These are phyloP conservation scores for Argyrosomus japonicus DNA, from an alignment of 2,113 vertebrate species.

Conservation along the genomic window DNA sequence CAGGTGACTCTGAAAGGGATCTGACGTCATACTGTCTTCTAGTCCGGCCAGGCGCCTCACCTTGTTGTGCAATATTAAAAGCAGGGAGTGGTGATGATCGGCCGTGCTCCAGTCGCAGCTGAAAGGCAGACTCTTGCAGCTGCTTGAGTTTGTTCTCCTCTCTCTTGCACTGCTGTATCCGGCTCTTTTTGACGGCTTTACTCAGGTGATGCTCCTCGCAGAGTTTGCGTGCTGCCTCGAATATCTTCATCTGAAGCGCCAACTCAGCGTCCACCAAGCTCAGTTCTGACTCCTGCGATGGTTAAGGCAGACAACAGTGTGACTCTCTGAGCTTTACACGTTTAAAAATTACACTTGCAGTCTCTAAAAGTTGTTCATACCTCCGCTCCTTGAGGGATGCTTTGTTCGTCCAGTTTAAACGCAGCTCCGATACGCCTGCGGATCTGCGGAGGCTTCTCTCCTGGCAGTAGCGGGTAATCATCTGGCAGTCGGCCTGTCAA, in stretches of 20 bases:
- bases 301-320: background rate
- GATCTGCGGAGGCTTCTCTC: conserved; percentile 89
- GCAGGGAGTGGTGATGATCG: conserved; percentile 79
- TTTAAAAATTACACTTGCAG: background rate
- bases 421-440: conserved; percentile 89
- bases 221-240: conserved; percentile 86
- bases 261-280: conserved; percentile 86
- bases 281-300: conserved; percentile 85
- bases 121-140: conserved; percentile 85
- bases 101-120: conserved; percentile 76
- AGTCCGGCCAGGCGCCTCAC: conserved; percentile 38
- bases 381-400: conserved; percentile 80
- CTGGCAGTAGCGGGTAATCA: conserved; percentile 89
- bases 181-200: conserved; percentile 86
- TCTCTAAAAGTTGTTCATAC: conserved; percentile 71
- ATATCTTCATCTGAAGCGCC: conserved; percentile 92
- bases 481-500: conserved; percentile 88
- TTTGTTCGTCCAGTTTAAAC: conserved; percentile 89
- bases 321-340: background rate
- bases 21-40: background rate
- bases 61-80: conserved; percentile 65
- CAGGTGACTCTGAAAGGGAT: background rate
- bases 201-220: conserved; percentile 86
- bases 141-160: conserved; percentile 90
- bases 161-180: conserved; percentile 81